phyloP scores from a whole-genome alignment of 2,888 invertebrate species.

The Oscheius sp. region DNA sequence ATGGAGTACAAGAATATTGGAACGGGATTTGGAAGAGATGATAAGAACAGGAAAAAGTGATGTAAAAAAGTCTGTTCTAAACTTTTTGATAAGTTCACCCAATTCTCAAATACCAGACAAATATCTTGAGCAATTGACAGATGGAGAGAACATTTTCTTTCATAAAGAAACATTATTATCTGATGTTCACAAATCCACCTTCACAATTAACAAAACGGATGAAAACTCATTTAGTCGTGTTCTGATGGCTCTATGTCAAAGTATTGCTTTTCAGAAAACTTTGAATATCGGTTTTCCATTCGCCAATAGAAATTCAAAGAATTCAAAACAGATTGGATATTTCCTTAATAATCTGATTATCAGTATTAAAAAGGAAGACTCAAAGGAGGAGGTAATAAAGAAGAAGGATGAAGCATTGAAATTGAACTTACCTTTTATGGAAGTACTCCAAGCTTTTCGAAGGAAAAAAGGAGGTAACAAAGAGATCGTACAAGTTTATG shows the following conservation, averaged over 20 bases:
- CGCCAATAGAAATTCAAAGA: constrained; percentile 39
- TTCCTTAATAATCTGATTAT: constrained; percentile 58
- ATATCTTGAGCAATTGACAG: too few species aligned
- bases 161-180: too few species aligned
- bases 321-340: constrained; percentile 48
- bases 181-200: too few species aligned
- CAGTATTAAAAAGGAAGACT: background rate
- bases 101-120: too few species aligned
- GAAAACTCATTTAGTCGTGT: background rate
- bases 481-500: constrained; percentile 48
- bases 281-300: constrained; percentile 52
- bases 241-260: background rate
- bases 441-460: background rate
- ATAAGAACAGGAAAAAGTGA: background rate
- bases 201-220: background rate
- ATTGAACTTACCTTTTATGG: constrained; percentile 13
- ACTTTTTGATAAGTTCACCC: too few species aligned
- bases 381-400: background rate
- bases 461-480: background rate
- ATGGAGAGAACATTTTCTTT: too few species aligned
- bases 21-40: constrained; percentile 7
- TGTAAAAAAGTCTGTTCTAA: too few species aligned
- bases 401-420: constrained; percentile 1
- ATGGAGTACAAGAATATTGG: constrained; percentile 35
- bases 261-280: too few species aligned